These are phyloP conservation scores for Lottia scabra DNA, from an alignment of 2,888 invertebrate species.

Conservation along the genomic window DNA sequence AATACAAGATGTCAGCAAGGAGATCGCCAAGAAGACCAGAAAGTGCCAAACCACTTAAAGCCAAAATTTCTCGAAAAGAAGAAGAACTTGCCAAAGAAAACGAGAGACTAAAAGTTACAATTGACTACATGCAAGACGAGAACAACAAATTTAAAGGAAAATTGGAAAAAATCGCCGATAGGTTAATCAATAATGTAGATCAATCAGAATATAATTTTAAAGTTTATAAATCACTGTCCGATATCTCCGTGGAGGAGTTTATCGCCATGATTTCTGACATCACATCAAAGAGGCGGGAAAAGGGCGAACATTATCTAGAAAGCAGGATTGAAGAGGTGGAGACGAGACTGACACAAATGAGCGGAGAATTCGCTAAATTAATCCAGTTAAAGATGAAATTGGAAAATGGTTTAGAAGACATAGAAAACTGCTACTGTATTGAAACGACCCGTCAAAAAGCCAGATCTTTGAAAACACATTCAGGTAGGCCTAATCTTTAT, in stretches of 20 bases:
- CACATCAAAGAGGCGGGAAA: neutral
- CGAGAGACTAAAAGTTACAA: conserved; percentile 37
- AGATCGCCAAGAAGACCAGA: neutral
- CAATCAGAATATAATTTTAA: conserved; percentile 11
- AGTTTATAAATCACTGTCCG: neutral
- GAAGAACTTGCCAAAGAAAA: conserved; percentile 45
- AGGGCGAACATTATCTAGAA: conserved; percentile 34
- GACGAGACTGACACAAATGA: conserved; percentile 62
- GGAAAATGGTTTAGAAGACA: conserved; percentile 58
- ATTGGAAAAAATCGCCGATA: conserved; percentile 37
- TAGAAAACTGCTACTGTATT: conserved; percentile 41
- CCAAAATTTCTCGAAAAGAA: conserved; percentile 7
- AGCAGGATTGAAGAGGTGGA: conserved; percentile 62
- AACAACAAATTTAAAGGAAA: conserved; percentile 40
- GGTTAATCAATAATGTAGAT: conserved; percentile 40
- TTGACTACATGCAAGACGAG: conserved; percentile 35
- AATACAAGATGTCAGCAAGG: no score
- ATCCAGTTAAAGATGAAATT: conserved; percentile 52
- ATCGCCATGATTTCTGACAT: neutral
- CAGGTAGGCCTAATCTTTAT: conserved; percentile 43
- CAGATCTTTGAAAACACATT: conserved; percentile 48
- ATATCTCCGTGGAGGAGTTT: conserved; percentile 1
- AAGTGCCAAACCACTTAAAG: neutral
- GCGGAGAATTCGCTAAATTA: conserved; percentile 57
- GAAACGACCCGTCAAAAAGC: conserved; percentile 46